A percentile compares a stretch with the other conserved stretches of the same genome.
phyloP scores from a whole-genome alignment of 2,113 vertebrate genomes.

The Tauraco erythrolophus region DNA sequence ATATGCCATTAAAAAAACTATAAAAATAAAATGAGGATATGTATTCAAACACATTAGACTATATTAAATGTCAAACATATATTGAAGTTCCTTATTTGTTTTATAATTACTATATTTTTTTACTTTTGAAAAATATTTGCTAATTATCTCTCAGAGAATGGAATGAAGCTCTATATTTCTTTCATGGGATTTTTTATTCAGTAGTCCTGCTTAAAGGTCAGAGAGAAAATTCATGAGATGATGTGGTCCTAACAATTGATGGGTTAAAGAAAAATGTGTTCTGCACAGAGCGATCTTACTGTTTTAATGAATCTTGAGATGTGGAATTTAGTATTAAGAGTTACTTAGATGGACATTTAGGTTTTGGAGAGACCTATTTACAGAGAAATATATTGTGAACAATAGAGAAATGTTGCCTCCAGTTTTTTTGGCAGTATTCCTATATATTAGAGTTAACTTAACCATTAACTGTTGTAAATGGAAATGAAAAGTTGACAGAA shows the following conservation, averaged over 20 bases:
- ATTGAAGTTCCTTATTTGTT: conserved; percentile 19
- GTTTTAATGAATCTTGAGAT: not conserved
- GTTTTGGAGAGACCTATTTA: not conserved
- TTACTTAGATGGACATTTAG: not conserved
- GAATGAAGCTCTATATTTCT: not conserved
- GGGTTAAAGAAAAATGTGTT: not conserved
- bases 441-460: not conserved
- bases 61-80: conserved; percentile 42
- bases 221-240: not conserved
- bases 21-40: conserved; percentile 29
- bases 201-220: not conserved
- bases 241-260: not conserved
- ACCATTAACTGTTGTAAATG: not conserved
- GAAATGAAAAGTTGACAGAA: not conserved
- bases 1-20: conserved; percentile 27
- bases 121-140: conserved; percentile 14
- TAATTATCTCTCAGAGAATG: not conserved
- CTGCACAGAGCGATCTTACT: not conserved
- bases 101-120: conserved; percentile 26
- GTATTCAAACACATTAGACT: conserved; percentile 46
- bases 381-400: not conserved
- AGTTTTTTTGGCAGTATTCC: not conserved
- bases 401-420: not conserved
- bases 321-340: not conserved
- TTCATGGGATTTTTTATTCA: not conserved